These are phyloP conservation scores for Sylvilagus floridanus DNA, from an alignment of 2,797 vertebrate species.

Conservation along the genomic window DNA sequence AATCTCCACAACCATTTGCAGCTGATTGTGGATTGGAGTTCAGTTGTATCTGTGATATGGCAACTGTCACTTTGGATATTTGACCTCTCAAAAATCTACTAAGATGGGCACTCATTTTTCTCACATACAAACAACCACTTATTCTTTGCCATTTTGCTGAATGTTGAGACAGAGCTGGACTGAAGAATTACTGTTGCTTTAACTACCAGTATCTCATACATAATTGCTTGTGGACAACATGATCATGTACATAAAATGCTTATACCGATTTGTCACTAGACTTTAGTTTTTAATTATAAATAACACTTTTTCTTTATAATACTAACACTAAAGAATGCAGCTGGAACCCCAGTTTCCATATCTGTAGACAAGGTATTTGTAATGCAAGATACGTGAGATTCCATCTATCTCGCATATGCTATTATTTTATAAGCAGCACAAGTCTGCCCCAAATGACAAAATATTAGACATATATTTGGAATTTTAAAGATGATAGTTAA, in stretches of 20 bases:
- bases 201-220: neutral
- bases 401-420: neutral
- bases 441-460: neutral
- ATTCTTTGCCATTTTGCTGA: neutral
- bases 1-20: neutral
- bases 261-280: neutral
- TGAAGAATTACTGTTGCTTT: neutral
- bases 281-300: neutral
- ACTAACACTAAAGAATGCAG: neutral
- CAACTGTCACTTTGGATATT: neutral
- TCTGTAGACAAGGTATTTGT: rapidly evolving
- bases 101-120: neutral
- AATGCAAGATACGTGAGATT: neutral
- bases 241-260: neutral
- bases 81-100: neutral
- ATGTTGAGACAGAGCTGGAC: neutral
- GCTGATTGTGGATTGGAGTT: neutral
- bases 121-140: neutral
- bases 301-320: neutral
- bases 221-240: neutral
- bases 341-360: neutral
- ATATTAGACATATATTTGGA: neutral
- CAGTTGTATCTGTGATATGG: neutral
- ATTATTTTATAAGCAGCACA: neutral
- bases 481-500: neutral